phyloP scores from a whole-genome alignment of 1,140 invertebrate species.

The Mactra quadrangularis region DNA sequence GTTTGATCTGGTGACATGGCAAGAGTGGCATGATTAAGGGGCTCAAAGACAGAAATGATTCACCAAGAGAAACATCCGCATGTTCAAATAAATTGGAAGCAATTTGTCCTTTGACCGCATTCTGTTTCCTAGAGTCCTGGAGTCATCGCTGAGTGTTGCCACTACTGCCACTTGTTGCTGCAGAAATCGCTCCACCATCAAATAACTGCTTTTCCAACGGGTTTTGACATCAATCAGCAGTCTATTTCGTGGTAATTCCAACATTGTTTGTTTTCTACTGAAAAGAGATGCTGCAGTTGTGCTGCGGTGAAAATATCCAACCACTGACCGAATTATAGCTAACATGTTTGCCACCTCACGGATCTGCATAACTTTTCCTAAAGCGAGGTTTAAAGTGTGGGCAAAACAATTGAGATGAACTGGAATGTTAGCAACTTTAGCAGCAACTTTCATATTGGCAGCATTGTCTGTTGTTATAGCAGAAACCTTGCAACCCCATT shows the following conservation, averaged over 20 bases:
- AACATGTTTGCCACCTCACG: not conserved
- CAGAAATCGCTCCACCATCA: slow-evolving; percentile 22
- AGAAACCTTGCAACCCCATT: not conserved
- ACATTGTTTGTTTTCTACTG: slow-evolving; percentile 3
- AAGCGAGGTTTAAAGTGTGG: slow-evolving; percentile 21
- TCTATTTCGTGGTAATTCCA: slow-evolving; percentile 10
- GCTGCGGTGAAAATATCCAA: slow-evolving; percentile 19
- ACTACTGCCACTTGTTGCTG: slow-evolving; percentile 17
- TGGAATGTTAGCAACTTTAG: not conserved
- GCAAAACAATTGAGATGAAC: slow-evolving; percentile 9
- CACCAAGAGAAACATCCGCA: not conserved
- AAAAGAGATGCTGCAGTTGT: slow-evolving; percentile 11
- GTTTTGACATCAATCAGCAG: slow-evolving; percentile 34
- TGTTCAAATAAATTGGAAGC: not conserved
- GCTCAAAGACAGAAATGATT: not conserved
- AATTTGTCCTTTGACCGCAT: not conserved
- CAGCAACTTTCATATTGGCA: slow-evolving; percentile 40
- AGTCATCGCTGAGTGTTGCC: slow-evolving; percentile 3
- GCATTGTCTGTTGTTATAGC: slow-evolving; percentile 25
- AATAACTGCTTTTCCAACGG: slow-evolving; percentile 2
- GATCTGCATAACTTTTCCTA: not conserved
- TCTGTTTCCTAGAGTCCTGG: not conserved
- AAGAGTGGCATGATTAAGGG: slow-evolving; percentile 14
- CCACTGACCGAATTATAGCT: slow-evolving; percentile 10
- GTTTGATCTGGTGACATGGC: not conserved